Conservation (phyloP, 2,888 invertebrate species). For the Drosophila macrospina region DNA sequence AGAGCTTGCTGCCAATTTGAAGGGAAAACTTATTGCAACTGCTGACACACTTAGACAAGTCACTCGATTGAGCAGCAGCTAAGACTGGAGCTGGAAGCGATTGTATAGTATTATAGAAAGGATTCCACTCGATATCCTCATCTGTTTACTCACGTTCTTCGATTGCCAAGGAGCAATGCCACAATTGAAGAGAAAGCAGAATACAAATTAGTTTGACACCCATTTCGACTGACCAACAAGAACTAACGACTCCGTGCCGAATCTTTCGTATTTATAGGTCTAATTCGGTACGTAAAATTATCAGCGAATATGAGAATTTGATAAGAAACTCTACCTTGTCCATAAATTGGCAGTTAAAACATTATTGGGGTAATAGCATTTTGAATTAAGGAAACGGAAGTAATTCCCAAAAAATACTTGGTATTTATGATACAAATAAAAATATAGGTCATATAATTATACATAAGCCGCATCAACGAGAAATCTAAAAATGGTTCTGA, state of each 20-base stretch:
- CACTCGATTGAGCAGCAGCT: background rate
- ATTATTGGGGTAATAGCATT: background rate
- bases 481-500: too few relatives aligned
- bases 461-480: too few relatives aligned
- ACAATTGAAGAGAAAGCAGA: slow-evolving; percentile 15
- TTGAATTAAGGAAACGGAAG: background rate
- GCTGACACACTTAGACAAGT: slow-evolving; percentile 8
- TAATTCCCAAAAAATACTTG: too few relatives aligned
- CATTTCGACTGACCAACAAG: slow-evolving; percentile 10
- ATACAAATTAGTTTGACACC: slow-evolving; percentile 14
- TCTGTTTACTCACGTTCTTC: slow-evolving; percentile 17
- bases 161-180: slow-evolving; percentile 6
- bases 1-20: slow-evolving; percentile 30
- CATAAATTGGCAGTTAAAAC: background rate
- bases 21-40: slow-evolving; percentile 13
- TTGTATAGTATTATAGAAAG: background rate
- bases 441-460: too few relatives aligned
- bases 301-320: background rate
- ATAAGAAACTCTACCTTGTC: background rate
- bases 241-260: background rate
- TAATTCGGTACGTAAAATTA: background rate
- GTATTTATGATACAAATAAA: too few relatives aligned
- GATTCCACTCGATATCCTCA: background rate
- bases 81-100: slow-evolving; percentile 12
- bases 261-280: slow-evolving; percentile 13